These are phyloP conservation scores for Geodia barretti DNA, from an alignment of 37 sponge, comb jelly and placozoan species.

Conservation along the genomic window DNA sequence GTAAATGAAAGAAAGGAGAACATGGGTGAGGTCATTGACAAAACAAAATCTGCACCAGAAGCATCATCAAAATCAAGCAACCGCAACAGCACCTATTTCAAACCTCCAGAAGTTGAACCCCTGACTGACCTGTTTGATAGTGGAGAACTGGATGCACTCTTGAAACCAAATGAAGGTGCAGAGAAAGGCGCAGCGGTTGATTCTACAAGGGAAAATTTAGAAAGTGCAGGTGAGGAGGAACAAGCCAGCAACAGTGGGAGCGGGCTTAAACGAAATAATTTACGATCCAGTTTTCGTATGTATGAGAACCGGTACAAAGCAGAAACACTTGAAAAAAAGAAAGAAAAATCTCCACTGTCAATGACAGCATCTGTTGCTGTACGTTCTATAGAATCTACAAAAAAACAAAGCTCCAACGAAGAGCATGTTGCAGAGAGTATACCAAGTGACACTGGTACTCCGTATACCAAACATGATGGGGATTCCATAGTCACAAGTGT, in stretches of 20 bases:
- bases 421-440: no score
- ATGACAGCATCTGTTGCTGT: background rate
- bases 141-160: slow-evolving; percentile 24
- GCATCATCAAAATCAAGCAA: slow-evolving; percentile 4
- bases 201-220: background rate
- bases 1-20: background rate
- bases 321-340: background rate
- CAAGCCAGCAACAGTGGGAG: background rate
- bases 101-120: slow-evolving; percentile 10
- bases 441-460: background rate
- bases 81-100: slow-evolving; percentile 40
- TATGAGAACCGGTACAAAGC: background rate
- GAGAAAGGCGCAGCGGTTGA: slow-evolving; percentile 1
- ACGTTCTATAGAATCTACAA: background rate
- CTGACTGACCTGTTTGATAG: slow-evolving; percentile 39
- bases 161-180: slow-evolving; percentile 20
- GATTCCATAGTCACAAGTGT: background rate
- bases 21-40: background rate
- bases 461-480: background rate
- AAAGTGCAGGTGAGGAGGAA: slow-evolving; percentile 5
- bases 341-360: background rate
- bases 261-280: background rate
- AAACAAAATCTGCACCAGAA: background rate
- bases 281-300: background rate
- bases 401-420: background rate